phyloP scores from a whole-genome alignment of 2,797 vertebrate species.

The Sebastes ruberrimus region DNA sequence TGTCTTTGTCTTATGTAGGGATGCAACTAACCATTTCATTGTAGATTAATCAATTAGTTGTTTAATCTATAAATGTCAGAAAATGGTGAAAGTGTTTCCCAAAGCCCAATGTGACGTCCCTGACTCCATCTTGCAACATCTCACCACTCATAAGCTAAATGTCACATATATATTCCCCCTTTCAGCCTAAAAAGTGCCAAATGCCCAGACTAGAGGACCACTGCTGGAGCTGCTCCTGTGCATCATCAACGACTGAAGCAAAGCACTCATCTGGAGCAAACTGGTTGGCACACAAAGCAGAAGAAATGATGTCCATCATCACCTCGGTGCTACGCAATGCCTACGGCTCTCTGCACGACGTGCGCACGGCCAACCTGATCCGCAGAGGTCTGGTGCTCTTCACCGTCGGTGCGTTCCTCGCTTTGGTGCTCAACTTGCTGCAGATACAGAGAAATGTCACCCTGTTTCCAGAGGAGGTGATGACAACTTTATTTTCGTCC shows the following conservation, averaged over 20 bases:
- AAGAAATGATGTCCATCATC: constrained; percentile 87
- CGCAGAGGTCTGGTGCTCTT: constrained; percentile 94
- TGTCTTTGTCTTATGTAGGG: too few relatives aligned
- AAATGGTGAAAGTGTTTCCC: too few relatives aligned
- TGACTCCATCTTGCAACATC: not conserved
- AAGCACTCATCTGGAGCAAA: constrained; percentile 70
- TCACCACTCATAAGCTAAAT: not conserved
- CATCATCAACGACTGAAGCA: constrained; percentile 68
- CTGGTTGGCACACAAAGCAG: constrained; percentile 80
- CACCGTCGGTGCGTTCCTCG: constrained; percentile 91
- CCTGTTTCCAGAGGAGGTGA: constrained; percentile 94
- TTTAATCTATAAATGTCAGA: too few relatives aligned
- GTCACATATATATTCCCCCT: not conserved
- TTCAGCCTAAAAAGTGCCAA: constrained; percentile 67
- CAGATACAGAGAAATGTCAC: constrained; percentile 95
- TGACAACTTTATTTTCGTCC: constrained; percentile 92
- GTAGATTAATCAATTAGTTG: too few relatives aligned
- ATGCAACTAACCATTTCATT: too few relatives aligned
- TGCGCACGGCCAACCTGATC: constrained; percentile 87
- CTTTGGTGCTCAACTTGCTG: constrained; percentile 96
- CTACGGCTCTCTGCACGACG: constrained; percentile 79
- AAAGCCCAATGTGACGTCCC: too few relatives aligned
- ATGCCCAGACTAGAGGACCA: constrained; percentile 91
- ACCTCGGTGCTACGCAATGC: constrained; percentile 79
- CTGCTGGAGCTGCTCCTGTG: constrained; percentile 90